Evolutionary conservation across 2,113 vertebrate species (phyloP).

Genomic region (Hassar affinis): DNA sequence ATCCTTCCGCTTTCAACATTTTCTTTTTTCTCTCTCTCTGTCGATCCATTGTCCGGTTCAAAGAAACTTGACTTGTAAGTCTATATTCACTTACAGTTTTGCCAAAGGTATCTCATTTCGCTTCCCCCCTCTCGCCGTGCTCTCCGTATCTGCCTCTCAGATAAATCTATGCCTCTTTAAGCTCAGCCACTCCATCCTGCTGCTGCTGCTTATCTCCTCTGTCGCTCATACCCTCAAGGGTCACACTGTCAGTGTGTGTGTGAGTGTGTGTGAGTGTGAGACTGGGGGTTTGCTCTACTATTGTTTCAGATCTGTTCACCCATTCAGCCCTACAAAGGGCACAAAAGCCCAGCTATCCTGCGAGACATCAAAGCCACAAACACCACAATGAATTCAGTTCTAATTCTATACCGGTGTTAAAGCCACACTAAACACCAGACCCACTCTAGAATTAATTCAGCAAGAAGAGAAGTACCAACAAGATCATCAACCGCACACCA

Average conservation of each 20-base stretch:
- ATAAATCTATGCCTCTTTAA: slow-evolving; percentile 7
- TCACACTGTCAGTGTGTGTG: neutral
- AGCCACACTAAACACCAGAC: neutral
- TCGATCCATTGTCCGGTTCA: neutral
- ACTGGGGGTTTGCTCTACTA: slow-evolving; percentile 39
- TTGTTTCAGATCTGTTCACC: slow-evolving; percentile 50
- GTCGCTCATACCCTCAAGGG: slow-evolving; percentile 12
- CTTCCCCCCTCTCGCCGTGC: neutral
- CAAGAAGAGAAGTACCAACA: too few relatives aligned
- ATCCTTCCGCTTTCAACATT: slow-evolving; percentile 15
- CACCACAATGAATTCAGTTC: neutral
- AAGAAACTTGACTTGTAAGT: neutral
- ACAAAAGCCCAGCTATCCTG: slow-evolving; percentile 37
- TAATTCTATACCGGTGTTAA: neutral
- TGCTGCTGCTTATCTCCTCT: slow-evolving; percentile 35
- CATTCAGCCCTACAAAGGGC: slow-evolving; percentile 36
- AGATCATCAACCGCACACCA: too few relatives aligned
- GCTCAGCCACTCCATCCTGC: slow-evolving; percentile 18
- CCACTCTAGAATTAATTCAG: too few relatives aligned
- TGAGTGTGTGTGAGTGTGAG: slow-evolving; percentile 15
- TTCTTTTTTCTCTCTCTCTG: neutral
- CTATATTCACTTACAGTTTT: slow-evolving; percentile 8
- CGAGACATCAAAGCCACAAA: slow-evolving; percentile 32
- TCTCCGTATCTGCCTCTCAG: slow-evolving; percentile 12
- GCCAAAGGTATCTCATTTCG: neutral